Percentiles rank a stretch among this genome's conserved stretches.
phyloP scores from a whole-genome alignment of 2,888 invertebrate genomes.

The Agapostemon virescens region DNA sequence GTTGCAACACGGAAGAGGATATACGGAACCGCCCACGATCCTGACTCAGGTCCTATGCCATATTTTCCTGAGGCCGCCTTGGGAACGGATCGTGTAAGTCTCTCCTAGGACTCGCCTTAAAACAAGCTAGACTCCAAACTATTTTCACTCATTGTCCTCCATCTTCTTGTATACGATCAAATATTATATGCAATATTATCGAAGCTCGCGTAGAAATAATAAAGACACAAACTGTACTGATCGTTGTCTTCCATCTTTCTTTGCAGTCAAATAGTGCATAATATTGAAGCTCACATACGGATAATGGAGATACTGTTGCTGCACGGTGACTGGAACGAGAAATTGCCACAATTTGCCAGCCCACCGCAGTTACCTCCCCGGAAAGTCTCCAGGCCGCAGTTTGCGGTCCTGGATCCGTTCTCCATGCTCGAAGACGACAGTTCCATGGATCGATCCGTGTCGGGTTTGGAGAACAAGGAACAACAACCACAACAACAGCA shows the following conservation, averaged over 20 bases:
- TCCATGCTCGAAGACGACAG: conserved; percentile 72
- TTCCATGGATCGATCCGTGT: conserved; percentile 44
- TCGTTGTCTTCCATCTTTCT: conserved; percentile 66
- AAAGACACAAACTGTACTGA: too few relatives aligned
- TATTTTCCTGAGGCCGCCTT: conserved; percentile 87
- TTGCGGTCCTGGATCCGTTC: conserved; percentile 76
- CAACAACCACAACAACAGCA: conserved; percentile 43
- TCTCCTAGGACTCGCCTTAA: too few relatives aligned
- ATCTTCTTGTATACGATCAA: too few relatives aligned
- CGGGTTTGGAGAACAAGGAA: conserved; percentile 56
- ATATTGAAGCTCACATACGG: conserved; percentile 87
- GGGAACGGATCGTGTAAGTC: conserved; percentile 88
- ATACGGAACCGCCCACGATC: conserved; percentile 85
- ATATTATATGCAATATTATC: too few relatives aligned
- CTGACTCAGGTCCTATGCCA: conserved; percentile 88
- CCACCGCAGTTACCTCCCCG: conserved; percentile 85
- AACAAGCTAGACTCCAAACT: neutral
- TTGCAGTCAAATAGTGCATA: conserved; percentile 87
- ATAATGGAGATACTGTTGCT: conserved; percentile 87
- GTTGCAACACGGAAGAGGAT: conserved; percentile 85
- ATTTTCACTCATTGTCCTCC: neutral
- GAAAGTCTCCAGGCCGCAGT: conserved; percentile 82
- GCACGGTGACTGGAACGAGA: conserved; percentile 86
- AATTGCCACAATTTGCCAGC: conserved; percentile 84
- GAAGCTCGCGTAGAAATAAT: too few relatives aligned